Conservation (phyloP, 2,888 invertebrate genomes). For the Hirtodrosophila cameraria region DNA sequence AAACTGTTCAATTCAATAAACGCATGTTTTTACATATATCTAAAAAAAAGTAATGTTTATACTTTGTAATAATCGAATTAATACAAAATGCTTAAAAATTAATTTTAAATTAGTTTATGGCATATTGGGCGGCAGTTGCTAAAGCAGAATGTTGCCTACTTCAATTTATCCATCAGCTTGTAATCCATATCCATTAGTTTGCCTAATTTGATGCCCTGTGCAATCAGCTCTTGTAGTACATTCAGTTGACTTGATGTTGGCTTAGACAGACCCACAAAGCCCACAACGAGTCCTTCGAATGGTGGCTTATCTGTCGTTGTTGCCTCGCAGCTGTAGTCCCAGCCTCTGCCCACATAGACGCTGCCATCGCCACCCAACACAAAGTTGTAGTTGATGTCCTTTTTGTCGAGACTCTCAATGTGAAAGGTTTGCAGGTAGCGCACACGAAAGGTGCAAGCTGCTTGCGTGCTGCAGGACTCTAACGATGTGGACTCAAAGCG, state of each 20-base stretch:
- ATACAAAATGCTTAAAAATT: neutral
- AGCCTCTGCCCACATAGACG: constrained; percentile 89
- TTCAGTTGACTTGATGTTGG: constrained; percentile 85
- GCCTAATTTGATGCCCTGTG: constrained; percentile 86
- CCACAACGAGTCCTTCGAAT: constrained; percentile 87
- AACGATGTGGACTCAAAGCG: constrained; percentile 43
- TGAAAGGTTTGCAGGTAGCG: constrained; percentile 88
- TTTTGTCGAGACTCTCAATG: constrained; percentile 86
- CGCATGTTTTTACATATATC: constrained; percentile 57
- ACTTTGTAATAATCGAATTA: constrained; percentile 64
- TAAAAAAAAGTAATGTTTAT: constrained; percentile 1
- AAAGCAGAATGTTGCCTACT: constrained; percentile 82
- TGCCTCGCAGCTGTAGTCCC: constrained; percentile 87
- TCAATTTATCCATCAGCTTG: constrained; percentile 88
- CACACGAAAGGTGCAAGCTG: constrained; percentile 85
- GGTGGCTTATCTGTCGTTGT: constrained; percentile 67
- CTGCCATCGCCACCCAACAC: constrained; percentile 90
- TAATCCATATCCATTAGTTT: constrained; percentile 87
- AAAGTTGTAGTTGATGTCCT: constrained; percentile 91
- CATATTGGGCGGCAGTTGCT: constrained; percentile 3
- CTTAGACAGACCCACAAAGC: constrained; percentile 87
- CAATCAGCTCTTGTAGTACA: constrained; percentile 87
- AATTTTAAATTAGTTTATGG: constrained; percentile 15
- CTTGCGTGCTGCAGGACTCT: constrained; percentile 49
- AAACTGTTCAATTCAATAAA: constrained; percentile 58